Percentiles rank a stretch among this genome's conserved stretches.
Conservation (phyloP, 2,113 vertebrate genomes). For the Lycocorax pyrrhopterus region DNA sequence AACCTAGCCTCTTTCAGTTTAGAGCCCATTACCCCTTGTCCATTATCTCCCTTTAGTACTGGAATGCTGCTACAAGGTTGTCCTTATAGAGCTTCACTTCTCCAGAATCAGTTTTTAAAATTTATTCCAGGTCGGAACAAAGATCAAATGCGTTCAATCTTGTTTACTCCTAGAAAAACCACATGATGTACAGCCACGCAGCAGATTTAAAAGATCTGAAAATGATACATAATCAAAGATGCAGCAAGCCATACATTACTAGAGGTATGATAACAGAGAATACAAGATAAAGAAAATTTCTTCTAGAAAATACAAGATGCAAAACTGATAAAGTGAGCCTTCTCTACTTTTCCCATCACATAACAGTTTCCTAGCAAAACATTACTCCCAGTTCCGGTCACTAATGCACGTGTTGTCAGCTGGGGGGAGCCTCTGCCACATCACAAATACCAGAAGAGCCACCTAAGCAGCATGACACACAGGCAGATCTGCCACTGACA, state of each 20-base stretch:
- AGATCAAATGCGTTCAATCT: not conserved
- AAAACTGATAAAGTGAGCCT: not conserved
- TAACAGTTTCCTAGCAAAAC: not conserved
- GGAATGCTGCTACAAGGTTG: not conserved
- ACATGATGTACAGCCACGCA: not conserved
- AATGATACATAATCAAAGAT: not conserved
- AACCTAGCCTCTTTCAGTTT: not conserved
- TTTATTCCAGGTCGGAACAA: not conserved
- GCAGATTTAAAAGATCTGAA: not conserved
- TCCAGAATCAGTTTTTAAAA: not conserved
- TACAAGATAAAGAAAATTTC: not conserved
- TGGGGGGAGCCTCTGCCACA: not conserved
- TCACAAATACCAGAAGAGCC: not conserved
- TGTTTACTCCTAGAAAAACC: not conserved
- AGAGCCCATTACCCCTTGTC: not conserved
- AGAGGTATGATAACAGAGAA: not conserved
- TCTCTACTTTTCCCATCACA: not conserved
- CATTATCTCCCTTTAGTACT: not conserved
- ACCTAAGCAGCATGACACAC: not conserved
- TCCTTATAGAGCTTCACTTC: not conserved
- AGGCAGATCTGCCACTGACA: not conserved
- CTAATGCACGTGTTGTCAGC: not conserved
- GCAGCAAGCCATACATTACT: not conserved
- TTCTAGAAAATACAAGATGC: not conserved
- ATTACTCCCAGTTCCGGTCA: not conserved